Evolutionary conservation across 2,113 vertebrate genomes (phyloP), one percentile per base, ranked within the genome.

Genomic region (Malaclemys terrapin): DNA sequence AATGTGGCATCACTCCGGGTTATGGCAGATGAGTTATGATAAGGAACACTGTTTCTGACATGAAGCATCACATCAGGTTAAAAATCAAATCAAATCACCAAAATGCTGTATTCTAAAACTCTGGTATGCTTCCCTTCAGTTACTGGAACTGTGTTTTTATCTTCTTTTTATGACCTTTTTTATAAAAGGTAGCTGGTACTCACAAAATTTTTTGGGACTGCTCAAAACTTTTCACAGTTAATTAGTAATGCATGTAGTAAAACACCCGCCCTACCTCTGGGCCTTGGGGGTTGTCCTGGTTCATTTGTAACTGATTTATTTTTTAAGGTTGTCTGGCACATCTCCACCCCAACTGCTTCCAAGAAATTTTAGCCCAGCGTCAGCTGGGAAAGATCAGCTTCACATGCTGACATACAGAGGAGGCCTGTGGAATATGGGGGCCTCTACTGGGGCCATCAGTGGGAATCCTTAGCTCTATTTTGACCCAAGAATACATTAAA

Each of bases 221-320:
- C 84, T 98, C 93, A 95, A 96, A 98, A 98, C 95, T 98, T 98
- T 97, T 98, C 97, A 98, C 97, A 98, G 97, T 96, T 98, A 97
- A 97, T 98, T 98, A 98, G 97, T 97, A 97, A 97, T 93, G 95
- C 95, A 89, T 98, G 96, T 97, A 97, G 94, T 96, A 97, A 98
- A 97, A 97, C 96, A 97, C 96, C 96, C 96, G 35, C 95, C 96
- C 97, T 97, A 94, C 95, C 91, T 95, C 95, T 98, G 96, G 95
- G 96, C 97, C 88, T 95, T 97, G 87, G 96, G 94, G 96, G 91
- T 95, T 98, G 96, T 91, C 95, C 93, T 96, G 96, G 95, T 96
- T 96, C 95, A 96, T 94, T 97, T 96, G 97, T 96, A 97, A 96
- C 95, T 95, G 97, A 97, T 98, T 98, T 97, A 96, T 97, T 97